A percentile compares a stretch with the other conserved stretches of the same genome.
phyloP scores from a whole-genome alignment of 2,888 invertebrate genomes.

The Stenodema calcarata region DNA sequence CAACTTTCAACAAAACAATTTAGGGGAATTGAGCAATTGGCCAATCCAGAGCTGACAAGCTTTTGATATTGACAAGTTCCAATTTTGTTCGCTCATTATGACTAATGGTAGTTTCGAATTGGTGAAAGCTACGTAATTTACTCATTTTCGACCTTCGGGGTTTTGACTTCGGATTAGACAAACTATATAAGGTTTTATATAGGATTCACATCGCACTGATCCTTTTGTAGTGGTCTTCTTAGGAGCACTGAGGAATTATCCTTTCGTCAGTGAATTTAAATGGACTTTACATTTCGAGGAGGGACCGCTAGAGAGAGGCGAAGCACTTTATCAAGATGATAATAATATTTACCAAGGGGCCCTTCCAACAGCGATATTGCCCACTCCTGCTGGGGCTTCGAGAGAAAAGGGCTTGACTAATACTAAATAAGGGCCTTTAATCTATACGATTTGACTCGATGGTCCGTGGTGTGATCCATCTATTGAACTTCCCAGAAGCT shows the following conservation, averaged over 20 bases:
- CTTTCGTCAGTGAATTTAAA: neutral
- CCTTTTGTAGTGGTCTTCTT: neutral
- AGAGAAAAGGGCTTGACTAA: neutral
- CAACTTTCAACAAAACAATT: too few relatives aligned
- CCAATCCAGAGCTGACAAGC: too few relatives aligned
- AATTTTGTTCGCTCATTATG: too few relatives aligned
- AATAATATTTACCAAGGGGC: neutral
- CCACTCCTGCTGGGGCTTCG: neutral
- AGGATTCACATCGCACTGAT: neutral
- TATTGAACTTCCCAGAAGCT: too few relatives aligned
- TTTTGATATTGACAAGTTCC: too few relatives aligned
- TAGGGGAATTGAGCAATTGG: too few relatives aligned
- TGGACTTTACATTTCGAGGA: neutral
- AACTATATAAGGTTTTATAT: too few relatives aligned
- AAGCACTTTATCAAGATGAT: neutral
- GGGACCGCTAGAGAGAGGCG: neutral
- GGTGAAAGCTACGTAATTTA: too few relatives aligned
- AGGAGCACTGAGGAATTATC: neutral
- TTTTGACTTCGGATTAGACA: too few relatives aligned
- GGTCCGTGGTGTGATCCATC: too few relatives aligned
- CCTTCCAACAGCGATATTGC: neutral
- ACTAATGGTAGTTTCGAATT: too few relatives aligned
- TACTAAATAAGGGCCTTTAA: neutral
- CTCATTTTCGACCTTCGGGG: too few relatives aligned
- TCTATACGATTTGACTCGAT: neutral